Evolutionary conservation across 1,140 invertebrate genomes (phyloP), one percentile per base, ranked within the genome.

Genomic region (Pteromalus puparum): DNA sequence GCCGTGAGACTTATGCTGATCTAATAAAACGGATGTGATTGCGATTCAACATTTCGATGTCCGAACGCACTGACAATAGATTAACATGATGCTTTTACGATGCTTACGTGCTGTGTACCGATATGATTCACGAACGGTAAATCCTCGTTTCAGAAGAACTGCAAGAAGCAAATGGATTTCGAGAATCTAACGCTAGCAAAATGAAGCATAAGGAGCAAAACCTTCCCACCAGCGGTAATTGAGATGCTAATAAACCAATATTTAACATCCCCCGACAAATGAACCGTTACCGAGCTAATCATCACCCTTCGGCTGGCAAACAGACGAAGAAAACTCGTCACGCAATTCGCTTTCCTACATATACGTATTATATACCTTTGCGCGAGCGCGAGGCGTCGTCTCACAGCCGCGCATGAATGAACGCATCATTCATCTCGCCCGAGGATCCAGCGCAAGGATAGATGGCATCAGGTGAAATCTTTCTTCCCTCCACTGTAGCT

Each of bases 331-430:
- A 79, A 79, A 68, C 18, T 9, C 42, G 24, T 26, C 38, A 81
- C 42, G 70, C 70, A 38, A 73, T 73, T 73, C 28, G 21, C 42
- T 81, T 81, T 81, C 28, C 30, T 18, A n/a, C n/a, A n/a, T n/a
- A 21, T 61, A n/a, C 30, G 30, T 61, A n/a, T n/a, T 15, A 18
- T 48, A 13, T 13, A 13, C 10, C 21, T 61, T n/a, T 4, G 15
- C 18, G 21, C 15, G 28, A 42, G 26, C 15, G 46, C 68, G 26
- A 81, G 38, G 48, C 70, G 30, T 53, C 48, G 48, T 53, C 48
- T 53, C 48, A 61, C 0, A n/a, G 18, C 18, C 18, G 53, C 5
- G 53, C 18, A 61, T n/a, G 53, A 61, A 61, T 61, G 75, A 77
- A 77, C 26, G 75, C 24, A 77, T 75, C 73, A 75, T 61, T 26